Evolutionary conservation across 2,888 invertebrate species (phyloP).

Genomic region (Lissonota sp.): DNA sequence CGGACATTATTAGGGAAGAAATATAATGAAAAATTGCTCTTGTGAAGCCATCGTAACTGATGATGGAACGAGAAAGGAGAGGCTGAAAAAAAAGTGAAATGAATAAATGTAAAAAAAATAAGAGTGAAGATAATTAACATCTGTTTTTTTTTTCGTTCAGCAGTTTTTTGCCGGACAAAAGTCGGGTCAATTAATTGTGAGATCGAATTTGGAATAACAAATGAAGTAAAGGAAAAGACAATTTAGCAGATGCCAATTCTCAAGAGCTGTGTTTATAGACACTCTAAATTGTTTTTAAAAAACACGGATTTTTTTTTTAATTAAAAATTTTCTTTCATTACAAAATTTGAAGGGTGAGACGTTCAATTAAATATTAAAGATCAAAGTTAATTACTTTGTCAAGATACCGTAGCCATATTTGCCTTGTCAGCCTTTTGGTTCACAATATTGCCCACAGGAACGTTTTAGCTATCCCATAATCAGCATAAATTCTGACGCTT

Average conservation of each 20-base stretch:
- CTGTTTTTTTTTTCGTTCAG: conserved; percentile 18
- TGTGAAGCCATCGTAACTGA: not conserved
- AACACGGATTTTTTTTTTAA: no score
- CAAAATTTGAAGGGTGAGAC: no score
- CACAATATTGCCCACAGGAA: no score
- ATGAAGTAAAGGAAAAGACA: not conserved
- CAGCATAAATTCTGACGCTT: no score
- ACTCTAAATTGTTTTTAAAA: no score
- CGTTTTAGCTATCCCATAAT: no score
- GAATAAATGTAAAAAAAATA: not conserved
- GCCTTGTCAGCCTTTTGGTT: no score
- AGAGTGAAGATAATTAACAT: conserved; percentile 29
- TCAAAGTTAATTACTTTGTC: no score
- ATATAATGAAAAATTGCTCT: conserved; percentile 7
- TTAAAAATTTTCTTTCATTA: no score
- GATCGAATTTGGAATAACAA: not conserved
- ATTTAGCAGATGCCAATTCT: not conserved
- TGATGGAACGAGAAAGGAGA: conserved; percentile 16
- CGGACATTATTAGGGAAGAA: conserved; percentile 17
- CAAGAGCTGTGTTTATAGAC: not conserved
- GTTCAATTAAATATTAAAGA: no score
- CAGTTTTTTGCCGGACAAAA: not conserved
- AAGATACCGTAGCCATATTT: no score
- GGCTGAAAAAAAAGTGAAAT: not conserved
- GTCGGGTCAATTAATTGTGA: not conserved